Conservation (phyloP, 2,888 invertebrate genomes). For the Coenonympha arcania region DNA sequence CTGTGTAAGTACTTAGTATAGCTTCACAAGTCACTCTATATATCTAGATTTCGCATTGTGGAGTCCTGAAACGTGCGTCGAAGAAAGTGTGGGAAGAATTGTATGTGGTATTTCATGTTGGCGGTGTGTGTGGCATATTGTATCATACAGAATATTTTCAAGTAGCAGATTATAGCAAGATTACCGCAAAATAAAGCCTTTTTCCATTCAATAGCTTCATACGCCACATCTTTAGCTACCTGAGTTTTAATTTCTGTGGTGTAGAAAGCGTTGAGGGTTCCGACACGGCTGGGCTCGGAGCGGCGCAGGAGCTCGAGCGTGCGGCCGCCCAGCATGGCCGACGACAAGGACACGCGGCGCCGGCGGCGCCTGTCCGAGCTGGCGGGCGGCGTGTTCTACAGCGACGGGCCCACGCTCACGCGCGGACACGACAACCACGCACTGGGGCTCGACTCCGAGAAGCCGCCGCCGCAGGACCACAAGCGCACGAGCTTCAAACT, state of each 20-base stretch:
- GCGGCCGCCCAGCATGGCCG: slow-evolving; percentile 54
- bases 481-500: slow-evolving; percentile 42
- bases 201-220: no score
- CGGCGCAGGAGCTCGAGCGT: slow-evolving; percentile 64
- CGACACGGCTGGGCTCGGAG: slow-evolving; percentile 54
- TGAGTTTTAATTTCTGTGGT: slow-evolving; percentile 14
- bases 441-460: slow-evolving; percentile 54
- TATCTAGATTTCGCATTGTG: no score
- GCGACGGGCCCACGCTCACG: slow-evolving; percentile 47
- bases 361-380: slow-evolving; percentile 63
- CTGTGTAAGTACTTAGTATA: no score
- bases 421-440: slow-evolving; percentile 59
- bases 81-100: no score
- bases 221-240: background rate
- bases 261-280: slow-evolving; percentile 55
- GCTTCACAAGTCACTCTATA: no score
- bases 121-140: no score
- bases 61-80: no score
- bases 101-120: no score
- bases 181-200: no score
- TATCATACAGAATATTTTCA: no score
- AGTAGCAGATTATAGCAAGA: no score
- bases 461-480: slow-evolving; percentile 44
- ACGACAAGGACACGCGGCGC: slow-evolving; percentile 64
- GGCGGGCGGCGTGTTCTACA: slow-evolving; percentile 69